A percentile compares a stretch with the other conserved stretches of the same genome.
Evolutionary conservation across 2,888 invertebrate species (phyloP).

Genomic region (Caenorhabditis sulstoni): DNA sequence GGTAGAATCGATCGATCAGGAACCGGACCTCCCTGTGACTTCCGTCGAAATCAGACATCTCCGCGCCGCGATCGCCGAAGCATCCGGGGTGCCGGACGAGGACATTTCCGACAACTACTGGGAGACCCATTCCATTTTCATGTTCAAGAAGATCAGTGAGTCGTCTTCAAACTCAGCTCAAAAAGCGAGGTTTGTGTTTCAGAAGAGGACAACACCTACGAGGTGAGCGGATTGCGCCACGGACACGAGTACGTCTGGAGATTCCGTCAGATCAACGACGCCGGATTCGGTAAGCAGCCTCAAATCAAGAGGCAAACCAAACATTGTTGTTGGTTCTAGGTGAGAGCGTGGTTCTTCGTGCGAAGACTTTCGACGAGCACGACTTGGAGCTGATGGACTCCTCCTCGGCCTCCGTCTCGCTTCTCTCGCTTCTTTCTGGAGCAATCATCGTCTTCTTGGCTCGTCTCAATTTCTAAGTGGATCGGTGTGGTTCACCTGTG

Average conservation of each 20-base stretch:
- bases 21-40: slow-evolving; percentile 49
- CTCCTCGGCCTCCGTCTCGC: slow-evolving; percentile 3
- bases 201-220: slow-evolving; percentile 67
- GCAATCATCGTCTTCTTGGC: background rate
- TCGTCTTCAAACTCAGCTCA: background rate
- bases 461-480: background rate
- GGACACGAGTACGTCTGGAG: slow-evolving; percentile 75
- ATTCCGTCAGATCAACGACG: slow-evolving; percentile 74
- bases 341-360: slow-evolving; percentile 54
- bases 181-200: slow-evolving; percentile 6
- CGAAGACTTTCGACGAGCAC: slow-evolving; percentile 50
- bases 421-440: slow-evolving; percentile 15
- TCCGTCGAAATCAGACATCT: slow-evolving; percentile 54
- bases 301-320: slow-evolving; percentile 19
- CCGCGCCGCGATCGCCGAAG: slow-evolving; percentile 40
- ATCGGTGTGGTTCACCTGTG: background rate
- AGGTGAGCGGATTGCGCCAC: slow-evolving; percentile 72
- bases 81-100: slow-evolving; percentile 36
- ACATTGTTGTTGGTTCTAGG: slow-evolving; percentile 24
- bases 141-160: slow-evolving; percentile 47
- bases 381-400: slow-evolving; percentile 48
- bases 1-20: slow-evolving; percentile 65
- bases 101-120: slow-evolving; percentile 50
- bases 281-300: slow-evolving; percentile 72
- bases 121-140: slow-evolving; percentile 40